phyloP scores from a whole-genome alignment of 2,797 vertebrate species.

The Bradypodion pumilum region DNA sequence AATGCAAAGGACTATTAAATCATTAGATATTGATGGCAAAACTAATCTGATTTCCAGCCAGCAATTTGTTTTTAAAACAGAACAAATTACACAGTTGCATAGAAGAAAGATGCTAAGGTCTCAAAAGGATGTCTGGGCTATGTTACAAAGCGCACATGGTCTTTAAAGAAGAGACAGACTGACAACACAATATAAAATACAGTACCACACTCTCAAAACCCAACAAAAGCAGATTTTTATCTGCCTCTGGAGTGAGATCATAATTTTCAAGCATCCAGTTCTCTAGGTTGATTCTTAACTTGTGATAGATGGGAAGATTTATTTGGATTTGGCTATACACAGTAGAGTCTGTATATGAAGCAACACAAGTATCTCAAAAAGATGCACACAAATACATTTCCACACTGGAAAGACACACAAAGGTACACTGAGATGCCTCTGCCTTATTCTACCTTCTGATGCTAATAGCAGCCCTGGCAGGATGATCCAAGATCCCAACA shows the following conservation, averaged over 20 bases:
- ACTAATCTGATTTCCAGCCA: neutral
- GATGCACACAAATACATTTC: neutral
- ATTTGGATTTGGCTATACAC: constrained; percentile 27
- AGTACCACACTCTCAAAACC: constrained; percentile 1
- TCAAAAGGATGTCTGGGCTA: neutral
- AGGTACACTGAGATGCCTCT: neutral
- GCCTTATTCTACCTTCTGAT: neutral
- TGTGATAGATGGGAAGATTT: constrained; percentile 28
- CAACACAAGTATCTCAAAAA: constrained; percentile 14
- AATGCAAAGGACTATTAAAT: constrained; percentile 7
- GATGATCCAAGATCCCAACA: neutral
- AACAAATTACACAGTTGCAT: neutral
- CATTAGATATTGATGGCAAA: constrained; percentile 3
- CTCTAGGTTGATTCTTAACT: constrained; percentile 43
- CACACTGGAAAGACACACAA: no score
- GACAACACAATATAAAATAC: neutral
- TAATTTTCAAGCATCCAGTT: constrained; percentile 21
- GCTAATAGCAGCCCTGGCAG: neutral
- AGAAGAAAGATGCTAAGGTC: constrained; percentile 9
- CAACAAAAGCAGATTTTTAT: neutral
- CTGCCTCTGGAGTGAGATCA: neutral
- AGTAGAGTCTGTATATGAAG: constrained; percentile 10
- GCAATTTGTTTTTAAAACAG: constrained; percentile 29
- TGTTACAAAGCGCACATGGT: neutral
- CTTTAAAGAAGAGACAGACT: neutral